Evolutionary conservation across 2,797 vertebrate species (phyloP).

Genomic region (Lithobates pipiens): DNA sequence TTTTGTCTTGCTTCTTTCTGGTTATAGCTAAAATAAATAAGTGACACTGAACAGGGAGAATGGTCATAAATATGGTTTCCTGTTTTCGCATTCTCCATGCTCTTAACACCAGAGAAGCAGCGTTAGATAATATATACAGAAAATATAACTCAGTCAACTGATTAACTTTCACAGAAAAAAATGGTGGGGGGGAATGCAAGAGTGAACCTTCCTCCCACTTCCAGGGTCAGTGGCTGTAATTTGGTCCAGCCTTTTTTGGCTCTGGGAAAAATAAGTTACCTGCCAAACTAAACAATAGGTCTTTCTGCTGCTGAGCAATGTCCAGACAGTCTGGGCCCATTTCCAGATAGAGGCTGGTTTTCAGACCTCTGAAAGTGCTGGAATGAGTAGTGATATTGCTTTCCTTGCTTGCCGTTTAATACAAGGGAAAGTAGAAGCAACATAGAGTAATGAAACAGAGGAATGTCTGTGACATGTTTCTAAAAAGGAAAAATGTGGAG

Average conservation of each 20-base stretch:
- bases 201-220: conserved; percentile 75
- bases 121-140: conserved; percentile 45
- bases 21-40: conserved; percentile 37
- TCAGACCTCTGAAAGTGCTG: conserved; percentile 71
- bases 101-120: conserved; percentile 38
- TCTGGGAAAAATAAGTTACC: conserved; percentile 77
- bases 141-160: conserved; percentile 42
- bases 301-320: conserved; percentile 79
- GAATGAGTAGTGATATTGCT: conserved; percentile 71
- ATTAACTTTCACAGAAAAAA: conserved; percentile 72
- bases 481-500: conserved; percentile 79
- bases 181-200: conserved; percentile 69
- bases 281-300: conserved; percentile 82
- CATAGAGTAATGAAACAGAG: conserved; percentile 73
- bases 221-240: conserved; percentile 72
- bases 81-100: conserved; percentile 25
- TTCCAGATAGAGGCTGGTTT: conserved; percentile 75
- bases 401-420: conserved; percentile 66
- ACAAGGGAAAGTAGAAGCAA: conserved; percentile 67
- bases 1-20: conserved; percentile 13
- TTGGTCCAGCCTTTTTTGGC: conserved; percentile 69
- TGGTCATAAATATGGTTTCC: conserved; percentile 30
- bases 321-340: conserved; percentile 81
- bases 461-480: conserved; percentile 78
- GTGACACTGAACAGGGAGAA: conserved; percentile 36